These are phyloP conservation scores for Ctenopoma multispine DNA, from an alignment of 2,797 vertebrate species.

Conservation along the genomic window DNA sequence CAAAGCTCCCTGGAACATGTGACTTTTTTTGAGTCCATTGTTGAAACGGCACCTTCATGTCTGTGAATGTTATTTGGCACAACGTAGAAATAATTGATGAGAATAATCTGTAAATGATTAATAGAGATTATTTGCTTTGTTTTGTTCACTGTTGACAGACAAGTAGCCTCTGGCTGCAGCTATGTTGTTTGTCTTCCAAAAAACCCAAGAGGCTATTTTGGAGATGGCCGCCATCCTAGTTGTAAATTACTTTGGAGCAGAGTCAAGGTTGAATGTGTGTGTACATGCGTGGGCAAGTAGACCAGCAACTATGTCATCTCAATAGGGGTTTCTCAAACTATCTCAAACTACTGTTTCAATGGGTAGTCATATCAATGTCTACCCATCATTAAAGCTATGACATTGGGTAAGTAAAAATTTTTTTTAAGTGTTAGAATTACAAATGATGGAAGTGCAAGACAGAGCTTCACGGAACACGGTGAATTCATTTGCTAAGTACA, in stretches of 20 bases:
- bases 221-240: conserved; percentile 69
- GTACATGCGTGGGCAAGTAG: conserved; percentile 20
- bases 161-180: conserved; percentile 57
- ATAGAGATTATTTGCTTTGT: conserved; percentile 66
- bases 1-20: conserved; percentile 10
- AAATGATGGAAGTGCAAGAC: conserved; percentile 37
- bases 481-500: conserved; percentile 36
- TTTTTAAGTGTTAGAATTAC: conserved; percentile 15
- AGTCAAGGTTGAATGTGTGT: conserved; percentile 68
- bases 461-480: conserved; percentile 15
- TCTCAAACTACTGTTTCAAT: too few relatives aligned
- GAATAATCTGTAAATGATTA: conserved; percentile 56
- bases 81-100: conserved; percentile 45
- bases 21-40: conserved; percentile 7
- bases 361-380: background rate
- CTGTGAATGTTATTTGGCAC: conserved; percentile 32
- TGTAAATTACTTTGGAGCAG: conserved; percentile 77
- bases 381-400: conserved; percentile 37
- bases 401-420: conserved; percentile 1
- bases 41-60: conserved; percentile 38
- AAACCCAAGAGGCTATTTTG: conserved; percentile 63
- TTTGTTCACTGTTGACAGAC: conserved; percentile 59
- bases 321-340: too few relatives aligned
- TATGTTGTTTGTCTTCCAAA: conserved; percentile 58
- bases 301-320: background rate